phyloP scores from a whole-genome alignment of 2,113 vertebrate species.

The Cisticola juncidis region DNA sequence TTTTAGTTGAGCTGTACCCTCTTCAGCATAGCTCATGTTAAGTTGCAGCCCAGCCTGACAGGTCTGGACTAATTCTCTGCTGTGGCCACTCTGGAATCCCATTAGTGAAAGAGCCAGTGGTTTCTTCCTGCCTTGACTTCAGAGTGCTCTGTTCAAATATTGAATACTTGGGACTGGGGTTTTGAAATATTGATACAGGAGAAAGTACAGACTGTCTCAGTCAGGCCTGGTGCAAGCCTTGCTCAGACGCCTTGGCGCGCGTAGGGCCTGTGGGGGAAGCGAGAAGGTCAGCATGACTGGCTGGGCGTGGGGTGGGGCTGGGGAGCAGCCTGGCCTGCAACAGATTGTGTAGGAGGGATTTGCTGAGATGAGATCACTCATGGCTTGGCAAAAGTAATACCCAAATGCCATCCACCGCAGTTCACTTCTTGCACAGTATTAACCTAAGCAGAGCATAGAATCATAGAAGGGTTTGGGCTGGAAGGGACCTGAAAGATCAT shows the following conservation, averaged over 20 bases:
- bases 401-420: neutral
- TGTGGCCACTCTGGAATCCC: neutral
- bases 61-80: neutral
- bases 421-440: neutral
- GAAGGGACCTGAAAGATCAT: neutral
- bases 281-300: neutral
- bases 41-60: neutral
- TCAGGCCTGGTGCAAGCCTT: neutral
- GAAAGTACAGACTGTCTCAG: neutral
- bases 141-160: neutral
- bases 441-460: neutral
- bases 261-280: neutral
- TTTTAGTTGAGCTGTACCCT: neutral
- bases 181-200: slow-evolving; percentile 3
- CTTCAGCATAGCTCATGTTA: neutral
- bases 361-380: neutral
- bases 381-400: neutral
- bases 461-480: neutral
- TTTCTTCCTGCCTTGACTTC: neutral
- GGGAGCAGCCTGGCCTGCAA: neutral
- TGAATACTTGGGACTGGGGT: neutral
- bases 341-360: neutral
- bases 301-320: neutral
- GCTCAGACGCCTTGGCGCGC: accelerated
- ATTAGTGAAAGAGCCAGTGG: neutral